Evolutionary conservation across 2,113 vertebrate genomes (phyloP).

Genomic region (Circaetus gallicus): DNA sequence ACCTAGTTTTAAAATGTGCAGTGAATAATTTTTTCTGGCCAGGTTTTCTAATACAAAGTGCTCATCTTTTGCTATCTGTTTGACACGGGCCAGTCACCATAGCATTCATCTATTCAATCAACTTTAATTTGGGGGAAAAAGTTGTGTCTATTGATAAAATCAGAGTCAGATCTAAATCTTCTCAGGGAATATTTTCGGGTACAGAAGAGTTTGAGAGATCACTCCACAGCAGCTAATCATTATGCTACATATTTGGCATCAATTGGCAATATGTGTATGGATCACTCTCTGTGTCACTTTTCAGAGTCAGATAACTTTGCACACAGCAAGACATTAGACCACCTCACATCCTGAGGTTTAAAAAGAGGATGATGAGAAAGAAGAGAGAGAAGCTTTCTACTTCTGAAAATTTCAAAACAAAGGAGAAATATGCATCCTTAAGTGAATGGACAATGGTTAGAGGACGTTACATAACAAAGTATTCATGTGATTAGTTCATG

Average conservation of each 20-base stretch:
- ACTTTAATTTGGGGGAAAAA: accelerated
- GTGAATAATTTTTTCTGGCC: background rate
- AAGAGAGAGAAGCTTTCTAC: background rate
- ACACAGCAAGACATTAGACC: background rate
- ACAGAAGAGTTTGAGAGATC: background rate
- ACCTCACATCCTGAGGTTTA: background rate
- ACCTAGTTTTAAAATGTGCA: background rate
- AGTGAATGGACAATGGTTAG: background rate
- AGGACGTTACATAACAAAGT: background rate
- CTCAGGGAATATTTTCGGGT: background rate
- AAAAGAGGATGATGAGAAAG: background rate
- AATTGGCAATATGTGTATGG: background rate
- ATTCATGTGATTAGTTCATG: background rate
- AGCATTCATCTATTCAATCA: background rate
- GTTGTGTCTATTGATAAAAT: background rate
- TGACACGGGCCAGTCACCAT: background rate
- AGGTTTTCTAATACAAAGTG: background rate
- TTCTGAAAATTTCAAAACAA: background rate
- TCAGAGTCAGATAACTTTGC: background rate
- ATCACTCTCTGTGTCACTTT: background rate
- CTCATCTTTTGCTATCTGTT: background rate
- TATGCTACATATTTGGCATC: background rate
- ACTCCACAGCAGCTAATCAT: accelerated
- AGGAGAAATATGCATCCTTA: background rate
- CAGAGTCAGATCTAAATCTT: background rate